Evolutionary conservation across 2,888 invertebrate genomes (phyloP), one percentile per base, ranked within the genome.

Genomic region (Stramonita haemastoma): DNA sequence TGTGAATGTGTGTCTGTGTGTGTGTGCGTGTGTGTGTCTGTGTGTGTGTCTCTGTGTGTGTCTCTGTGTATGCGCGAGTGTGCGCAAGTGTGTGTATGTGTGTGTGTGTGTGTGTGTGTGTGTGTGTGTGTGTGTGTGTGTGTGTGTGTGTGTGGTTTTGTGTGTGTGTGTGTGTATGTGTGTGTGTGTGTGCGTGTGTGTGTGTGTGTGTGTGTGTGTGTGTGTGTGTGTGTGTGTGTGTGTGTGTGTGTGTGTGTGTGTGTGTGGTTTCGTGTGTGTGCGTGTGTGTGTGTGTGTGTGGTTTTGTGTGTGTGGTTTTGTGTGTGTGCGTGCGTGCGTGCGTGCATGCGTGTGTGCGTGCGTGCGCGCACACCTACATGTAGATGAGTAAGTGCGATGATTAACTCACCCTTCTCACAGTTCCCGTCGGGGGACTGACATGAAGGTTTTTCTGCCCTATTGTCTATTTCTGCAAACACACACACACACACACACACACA

Each of bases 31-130:
- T 36, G 66, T 0, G 66, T 36, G 66, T 85, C n/a, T 85, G 57
- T 85, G 57, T 85, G 17, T 85, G 70, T 57, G 29, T 85, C 56
- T 87, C 70, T 36, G 60, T 87, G 87, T 36, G 66, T 87, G 87
- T 73, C 70, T 87, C 22, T 13, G 34, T 87, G 87, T 13, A 70
- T 87, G 66, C 13, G 87, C 13, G 87, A 34, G 87, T 73, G 87
- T 73, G 87, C 22, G 66, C 36, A n/a, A 70, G 87, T 73, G 66
- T 87, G 66, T 32, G 87, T 87, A 26, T 73, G 70, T 70, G 70
- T 26, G 70, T 4, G 70, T 70, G 70, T 4, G 87, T 56, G 66
- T 34, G 73, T 56, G 70, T 34, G 66, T 70, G 73, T 56, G 70
- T 73, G 15, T 73, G 87, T 29, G 66, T 73, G 32, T 77, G 29